Conservation (phyloP, 2,113 vertebrate genomes). For the Hystrix cristata region DNA sequence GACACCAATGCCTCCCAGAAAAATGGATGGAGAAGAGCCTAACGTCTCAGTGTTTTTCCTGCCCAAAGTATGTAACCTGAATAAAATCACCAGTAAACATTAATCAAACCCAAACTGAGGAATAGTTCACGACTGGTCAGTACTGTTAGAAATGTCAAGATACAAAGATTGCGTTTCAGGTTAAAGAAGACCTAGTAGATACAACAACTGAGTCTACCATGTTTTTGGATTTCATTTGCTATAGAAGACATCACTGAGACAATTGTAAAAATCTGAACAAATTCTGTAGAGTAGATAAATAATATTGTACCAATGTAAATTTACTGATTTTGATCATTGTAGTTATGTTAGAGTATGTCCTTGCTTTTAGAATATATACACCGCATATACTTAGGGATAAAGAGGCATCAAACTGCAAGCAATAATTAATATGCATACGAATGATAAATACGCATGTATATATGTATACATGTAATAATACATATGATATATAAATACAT, state of each 20-base stretch:
- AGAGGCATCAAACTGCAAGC: neutral
- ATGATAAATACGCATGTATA: neutral
- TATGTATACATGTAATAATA: neutral
- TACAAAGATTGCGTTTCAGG: conserved; percentile 5
- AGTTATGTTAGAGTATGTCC: neutral
- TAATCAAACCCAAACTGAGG: neutral
- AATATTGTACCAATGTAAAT: neutral
- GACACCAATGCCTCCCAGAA: neutral
- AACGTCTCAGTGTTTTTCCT: neutral
- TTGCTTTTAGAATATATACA: conserved; percentile 34
- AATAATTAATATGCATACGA: neutral
- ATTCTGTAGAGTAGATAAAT: neutral
- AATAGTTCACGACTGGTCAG: neutral
- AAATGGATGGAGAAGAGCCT: neutral
- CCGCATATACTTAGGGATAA: conserved; percentile 13
- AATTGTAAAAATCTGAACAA: conserved; percentile 38
- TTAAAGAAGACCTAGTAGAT: neutral
- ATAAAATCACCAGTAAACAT: neutral
- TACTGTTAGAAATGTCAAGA: neutral
- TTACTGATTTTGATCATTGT: conserved; percentile 12
- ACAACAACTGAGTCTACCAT: neutral
- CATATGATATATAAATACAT: neutral
- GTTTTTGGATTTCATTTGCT: conserved; percentile 42
- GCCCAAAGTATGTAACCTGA: neutral
- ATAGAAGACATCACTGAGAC: neutral